Evolutionary conservation across 64 coral and sea anemone species (phyloP), one percentile per base, ranked within the genome.

Genomic region (Pocillopora damicornis): DNA sequence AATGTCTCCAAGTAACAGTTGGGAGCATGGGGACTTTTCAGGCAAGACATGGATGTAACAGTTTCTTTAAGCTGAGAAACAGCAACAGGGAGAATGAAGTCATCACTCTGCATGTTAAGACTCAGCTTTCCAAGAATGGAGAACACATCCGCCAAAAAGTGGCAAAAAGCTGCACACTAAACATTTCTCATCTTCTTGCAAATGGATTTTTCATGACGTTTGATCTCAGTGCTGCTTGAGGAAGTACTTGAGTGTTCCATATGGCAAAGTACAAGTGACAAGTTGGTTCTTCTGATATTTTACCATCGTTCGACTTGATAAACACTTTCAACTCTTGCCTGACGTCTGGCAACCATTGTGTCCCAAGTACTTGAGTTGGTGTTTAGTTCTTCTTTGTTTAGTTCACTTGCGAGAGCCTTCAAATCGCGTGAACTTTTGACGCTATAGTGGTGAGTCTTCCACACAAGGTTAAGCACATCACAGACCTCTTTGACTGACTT

Each of bases 211-310:
- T 37, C 75, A 0, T 37, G 75, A 56, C 75, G 45, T 77, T 77
- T 77, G 22, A 77, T 77, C 37, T 77, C 35, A 18, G 36, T 18
- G 30, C 42, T 91, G 42, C 12, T 76, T 66, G 75, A 91, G 35
- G 89, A 84, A 63, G 89, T 36, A 76, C 67, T 75, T 59, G 84
- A 60, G 62, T 84, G 80, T 9, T 90, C 89, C 89, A 91, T 91
- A 13, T 91, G 89, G 30, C 16, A 59, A 13, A 91, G 60, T 14
- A 79, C 74, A 62, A 58, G 68, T 58, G 89, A 51, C 76, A 20
- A 59, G 37, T 68, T 58, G 65, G 36, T 74, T 81, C 67, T 35
- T 63, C 77, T 68, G 71, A 61, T 17, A 38, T 73, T 90, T 79
- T 72, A 38, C 23, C 36, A 37, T 89, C 78, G 15, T 22, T 77